Evolutionary conservation across 1,140 invertebrate genomes (phyloP).

Genomic region (Penaeus japonicus): DNA sequence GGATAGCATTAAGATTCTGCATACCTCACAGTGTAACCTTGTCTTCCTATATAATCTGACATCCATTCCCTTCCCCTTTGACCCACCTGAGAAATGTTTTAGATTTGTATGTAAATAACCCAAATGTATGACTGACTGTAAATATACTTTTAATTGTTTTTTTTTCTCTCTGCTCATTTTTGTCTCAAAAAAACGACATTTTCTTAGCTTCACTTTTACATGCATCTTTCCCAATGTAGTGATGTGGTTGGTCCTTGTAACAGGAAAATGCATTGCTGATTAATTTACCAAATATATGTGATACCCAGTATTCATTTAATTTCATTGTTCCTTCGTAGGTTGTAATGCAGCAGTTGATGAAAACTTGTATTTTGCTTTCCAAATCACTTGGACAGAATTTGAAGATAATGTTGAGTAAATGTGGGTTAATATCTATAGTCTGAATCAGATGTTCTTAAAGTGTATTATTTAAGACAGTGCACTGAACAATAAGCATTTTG

Average conservation of each 20-base stretch:
- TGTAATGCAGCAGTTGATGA: too few relatives aligned
- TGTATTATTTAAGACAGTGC: too few relatives aligned
- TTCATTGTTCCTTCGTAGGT: too few relatives aligned
- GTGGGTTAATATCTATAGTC: too few relatives aligned
- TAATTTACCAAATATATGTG: conserved; percentile 28
- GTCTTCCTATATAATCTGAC: neutral
- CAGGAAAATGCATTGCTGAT: conserved; percentile 9
- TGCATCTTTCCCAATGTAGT: neutral
- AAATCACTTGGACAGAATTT: too few relatives aligned
- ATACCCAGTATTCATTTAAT: neutral
- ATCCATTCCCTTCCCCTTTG: neutral
- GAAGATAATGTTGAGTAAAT: too few relatives aligned
- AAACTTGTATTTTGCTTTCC: too few relatives aligned
- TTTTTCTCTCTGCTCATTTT: neutral
- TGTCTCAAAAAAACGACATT: neutral
- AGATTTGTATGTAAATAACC: neutral
- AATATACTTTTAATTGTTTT: neutral
- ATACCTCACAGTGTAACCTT: too few relatives aligned
- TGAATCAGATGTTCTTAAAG: too few relatives aligned
- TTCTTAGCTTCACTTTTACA: neutral
- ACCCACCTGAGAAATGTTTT: neutral
- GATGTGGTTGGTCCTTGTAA: conserved; percentile 20
- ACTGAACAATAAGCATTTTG: too few relatives aligned
- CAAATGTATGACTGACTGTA: conserved; percentile 17
- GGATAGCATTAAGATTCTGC: too few relatives aligned